Evolutionary conservation across 2,888 invertebrate genomes (phyloP), one percentile per base, ranked within the genome.

Genomic region (Pemphredon lugubris): DNA sequence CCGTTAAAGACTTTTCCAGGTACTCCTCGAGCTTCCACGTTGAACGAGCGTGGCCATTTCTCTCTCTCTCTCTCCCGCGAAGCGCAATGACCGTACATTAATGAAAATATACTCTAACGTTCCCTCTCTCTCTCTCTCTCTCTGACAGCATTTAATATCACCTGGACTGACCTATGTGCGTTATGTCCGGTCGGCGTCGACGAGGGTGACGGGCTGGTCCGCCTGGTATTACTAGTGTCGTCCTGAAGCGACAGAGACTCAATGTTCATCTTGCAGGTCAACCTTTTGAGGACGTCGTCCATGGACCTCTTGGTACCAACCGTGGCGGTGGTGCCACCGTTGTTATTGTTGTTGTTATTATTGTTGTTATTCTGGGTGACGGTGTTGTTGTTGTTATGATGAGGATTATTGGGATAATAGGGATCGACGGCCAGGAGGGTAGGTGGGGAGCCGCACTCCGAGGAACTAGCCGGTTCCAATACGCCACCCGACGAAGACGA

Each of bases 261-360:
- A 89, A 93, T 94, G 89, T 94, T 94, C 93, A 95, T 95, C 91
- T 96, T 96, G 73, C 96, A 95, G 77, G 96, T 96, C 82, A 96
- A 92, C 89, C 95, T 93, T 90, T 96, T 96, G 57, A 96, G 92
- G 44, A 97, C 97, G 91, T 97, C 96, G 91, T 97, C 97, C 97
- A 97, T 97, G 71, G 96, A 95, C 90, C 95, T 92, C 90, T 95
- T 95, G 82, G 93, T 92, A 69, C 93, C 93, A 64, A 92, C 77
- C 90, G 91, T 90, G 18, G 92, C 87, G 45, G 93, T 92, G 57
- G 90, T 90, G 20, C 91, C 91, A 86, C 93, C 94, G 86, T 93
- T 93, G 86, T 93, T 93, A 70, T 90, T 91, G 86, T 93, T 93
- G 74, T 93, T 91, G n/a, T n/a, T n/a, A n/a, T n/a, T n/a, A n/a